phyloP scores from a whole-genome alignment of 2,888 invertebrate species.

The Scaptodrosophila latifasciaeformis region DNA sequence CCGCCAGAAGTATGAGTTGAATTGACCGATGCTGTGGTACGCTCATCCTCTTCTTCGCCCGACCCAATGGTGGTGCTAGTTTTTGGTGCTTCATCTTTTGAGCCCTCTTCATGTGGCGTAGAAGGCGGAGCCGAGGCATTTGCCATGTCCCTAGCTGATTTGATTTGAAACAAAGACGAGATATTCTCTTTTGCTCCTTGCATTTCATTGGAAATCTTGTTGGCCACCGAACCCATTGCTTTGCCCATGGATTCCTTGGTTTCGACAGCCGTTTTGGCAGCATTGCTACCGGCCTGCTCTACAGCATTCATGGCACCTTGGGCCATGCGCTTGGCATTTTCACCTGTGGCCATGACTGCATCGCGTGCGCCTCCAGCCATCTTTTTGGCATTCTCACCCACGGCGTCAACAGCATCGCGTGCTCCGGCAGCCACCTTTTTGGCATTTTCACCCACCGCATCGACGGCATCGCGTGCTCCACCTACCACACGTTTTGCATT shows the following conservation, averaged over 20 bases:
- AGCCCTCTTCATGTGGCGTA: conserved; percentile 32
- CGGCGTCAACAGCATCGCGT: conserved; percentile 37
- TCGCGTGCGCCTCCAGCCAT: conserved; percentile 43
- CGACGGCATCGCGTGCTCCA: conserved; percentile 40
- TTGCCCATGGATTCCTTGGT: conserved; percentile 55
- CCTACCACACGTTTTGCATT: conserved; percentile 36
- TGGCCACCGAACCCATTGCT: conserved; percentile 54
- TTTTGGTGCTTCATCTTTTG: conserved; percentile 36
- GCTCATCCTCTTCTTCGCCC: conserved; percentile 68
- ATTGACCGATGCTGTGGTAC: conserved; percentile 73
- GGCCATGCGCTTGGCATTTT: conserved; percentile 44
- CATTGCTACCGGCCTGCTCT: conserved; percentile 55
- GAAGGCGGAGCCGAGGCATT: conserved; percentile 26
- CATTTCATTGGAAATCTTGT: conserved; percentile 61
- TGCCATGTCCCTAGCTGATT: conserved; percentile 50
- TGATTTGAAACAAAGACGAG: conserved; percentile 62
- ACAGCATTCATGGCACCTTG: conserved; percentile 49
- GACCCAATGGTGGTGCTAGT: conserved; percentile 43
- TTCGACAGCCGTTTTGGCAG: conserved; percentile 47
- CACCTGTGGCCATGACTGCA: conserved; percentile 51
- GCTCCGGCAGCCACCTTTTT: conserved; percentile 42
- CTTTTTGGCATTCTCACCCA: conserved; percentile 30
- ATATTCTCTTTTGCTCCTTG: conserved; percentile 65
- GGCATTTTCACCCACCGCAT: conserved; percentile 26
- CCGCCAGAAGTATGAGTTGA: conserved; percentile 66